phyloP scores from a whole-genome alignment of 2,113 vertebrate genomes.

The Thinocorus orbignyianus region DNA sequence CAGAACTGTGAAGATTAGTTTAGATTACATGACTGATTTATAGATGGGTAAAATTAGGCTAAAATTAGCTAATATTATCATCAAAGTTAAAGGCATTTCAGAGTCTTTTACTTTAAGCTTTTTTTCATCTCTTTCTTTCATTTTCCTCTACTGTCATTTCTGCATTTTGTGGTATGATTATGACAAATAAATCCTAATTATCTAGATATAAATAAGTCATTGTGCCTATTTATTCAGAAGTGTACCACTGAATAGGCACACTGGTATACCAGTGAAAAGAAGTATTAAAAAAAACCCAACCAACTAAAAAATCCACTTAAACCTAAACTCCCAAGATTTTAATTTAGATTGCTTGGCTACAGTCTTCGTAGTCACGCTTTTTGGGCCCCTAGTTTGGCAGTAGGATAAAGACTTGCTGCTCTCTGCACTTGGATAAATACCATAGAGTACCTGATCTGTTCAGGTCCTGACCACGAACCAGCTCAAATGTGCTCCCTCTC shows the following conservation, averaged over 20 bases:
- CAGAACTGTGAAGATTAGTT: neutral
- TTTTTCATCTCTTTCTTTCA: neutral
- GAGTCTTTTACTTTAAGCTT: neutral
- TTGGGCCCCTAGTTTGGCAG: neutral
- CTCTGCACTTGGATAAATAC: neutral
- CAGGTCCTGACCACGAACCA: neutral
- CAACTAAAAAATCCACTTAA: neutral
- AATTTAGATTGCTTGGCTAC: neutral
- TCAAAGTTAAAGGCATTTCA: neutral
- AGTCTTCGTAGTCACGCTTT: neutral
- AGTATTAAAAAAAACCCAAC: neutral
- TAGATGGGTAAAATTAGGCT: neutral
- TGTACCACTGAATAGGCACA: neutral
- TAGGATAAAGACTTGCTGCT: neutral
- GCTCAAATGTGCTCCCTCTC: neutral
- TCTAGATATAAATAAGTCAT: neutral
- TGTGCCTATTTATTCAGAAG: neutral
- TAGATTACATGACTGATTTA: neutral
- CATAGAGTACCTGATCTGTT: neutral
- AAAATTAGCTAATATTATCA: neutral
- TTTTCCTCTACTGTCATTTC: neutral
- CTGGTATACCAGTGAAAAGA: neutral
- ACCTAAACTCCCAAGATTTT: neutral
- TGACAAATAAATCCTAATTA: neutral
- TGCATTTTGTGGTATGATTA: neutral